Conservation (phyloP, 2,888 invertebrate genomes). For the Drosophila conformis region DNA sequence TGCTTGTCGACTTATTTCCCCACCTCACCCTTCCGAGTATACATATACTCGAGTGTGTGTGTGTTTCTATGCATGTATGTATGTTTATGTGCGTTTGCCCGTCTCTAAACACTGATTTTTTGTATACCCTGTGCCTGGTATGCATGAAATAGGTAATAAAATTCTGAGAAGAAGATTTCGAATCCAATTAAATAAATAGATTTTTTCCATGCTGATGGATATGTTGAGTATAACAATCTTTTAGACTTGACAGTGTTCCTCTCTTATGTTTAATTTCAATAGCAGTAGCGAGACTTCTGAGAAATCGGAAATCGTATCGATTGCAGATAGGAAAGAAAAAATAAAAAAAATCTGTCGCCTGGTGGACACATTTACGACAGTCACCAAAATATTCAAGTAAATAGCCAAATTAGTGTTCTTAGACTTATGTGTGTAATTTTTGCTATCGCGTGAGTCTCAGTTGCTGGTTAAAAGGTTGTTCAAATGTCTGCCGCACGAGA, state of each 20-base stretch:
- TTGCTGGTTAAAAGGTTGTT: not conserved
- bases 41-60: not conserved
- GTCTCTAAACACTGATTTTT: not conserved
- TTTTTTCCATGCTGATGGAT: not conserved
- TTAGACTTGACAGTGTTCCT: not conserved
- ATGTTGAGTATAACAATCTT: not conserved
- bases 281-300: not conserved
- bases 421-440: too few relatives aligned
- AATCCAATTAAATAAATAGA: not conserved
- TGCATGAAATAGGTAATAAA: not conserved
- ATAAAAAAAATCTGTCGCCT: not conserved
- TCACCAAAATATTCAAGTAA: too few relatives aligned
- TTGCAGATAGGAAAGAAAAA: not conserved
- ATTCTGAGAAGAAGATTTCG: not conserved
- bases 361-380: not conserved
- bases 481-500: not conserved
- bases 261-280: not conserved
- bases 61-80: not conserved
- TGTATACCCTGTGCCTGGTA: not conserved
- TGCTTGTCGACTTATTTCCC: slow-evolving; percentile 41
- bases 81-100: not conserved
- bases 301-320: not conserved
- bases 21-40: too few relatives aligned
- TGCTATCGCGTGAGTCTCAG: not conserved
- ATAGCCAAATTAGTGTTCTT: too few relatives aligned